Conservation (phyloP, 2,797 vertebrate genomes). For the Lindbergichthys nudifrons region DNA sequence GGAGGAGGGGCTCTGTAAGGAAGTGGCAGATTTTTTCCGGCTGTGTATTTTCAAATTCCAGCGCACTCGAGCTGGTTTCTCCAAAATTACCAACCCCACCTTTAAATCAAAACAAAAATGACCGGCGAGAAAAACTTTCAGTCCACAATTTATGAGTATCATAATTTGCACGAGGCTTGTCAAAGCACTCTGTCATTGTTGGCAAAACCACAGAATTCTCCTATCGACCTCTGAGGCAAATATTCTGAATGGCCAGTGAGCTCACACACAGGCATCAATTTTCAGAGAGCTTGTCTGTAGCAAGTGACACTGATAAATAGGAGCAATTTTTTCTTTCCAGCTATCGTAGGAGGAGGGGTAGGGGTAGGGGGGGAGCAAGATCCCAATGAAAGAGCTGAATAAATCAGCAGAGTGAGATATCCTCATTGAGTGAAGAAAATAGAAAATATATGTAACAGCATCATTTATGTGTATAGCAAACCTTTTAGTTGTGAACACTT, state of each 20-base stretch:
- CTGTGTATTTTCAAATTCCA: too few species aligned
- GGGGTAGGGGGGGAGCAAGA: conserved; percentile 12
- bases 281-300: conserved; percentile 60
- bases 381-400: conserved; percentile 48
- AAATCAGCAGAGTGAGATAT: conserved; percentile 61
- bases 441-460: conserved; percentile 25
- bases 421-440: conserved; percentile 31
- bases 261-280: conserved; percentile 64
- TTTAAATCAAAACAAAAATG: background rate
- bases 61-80: too few species aligned
- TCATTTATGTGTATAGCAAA: conserved; percentile 32
- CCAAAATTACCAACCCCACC: too few species aligned
- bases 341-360: conserved; percentile 38
- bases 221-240: conserved; percentile 36
- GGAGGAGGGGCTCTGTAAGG: too few species aligned
- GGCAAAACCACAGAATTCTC: conserved; percentile 17
- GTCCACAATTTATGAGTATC: background rate
- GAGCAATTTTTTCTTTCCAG: conserved; percentile 60
- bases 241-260: conserved; percentile 40
- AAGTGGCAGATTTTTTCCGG: too few species aligned
- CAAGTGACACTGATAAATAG: conserved; percentile 80
- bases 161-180: conserved; percentile 7
- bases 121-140: too few species aligned
- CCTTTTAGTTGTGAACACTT: conserved; percentile 24
- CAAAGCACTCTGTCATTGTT: background rate